Percentiles rank a stretch among this genome's conserved stretches.
These are phyloP conservation scores for Calliopum simillimum DNA, from an alignment of 2,888 invertebrate genomes.

Conservation along the genomic window DNA sequence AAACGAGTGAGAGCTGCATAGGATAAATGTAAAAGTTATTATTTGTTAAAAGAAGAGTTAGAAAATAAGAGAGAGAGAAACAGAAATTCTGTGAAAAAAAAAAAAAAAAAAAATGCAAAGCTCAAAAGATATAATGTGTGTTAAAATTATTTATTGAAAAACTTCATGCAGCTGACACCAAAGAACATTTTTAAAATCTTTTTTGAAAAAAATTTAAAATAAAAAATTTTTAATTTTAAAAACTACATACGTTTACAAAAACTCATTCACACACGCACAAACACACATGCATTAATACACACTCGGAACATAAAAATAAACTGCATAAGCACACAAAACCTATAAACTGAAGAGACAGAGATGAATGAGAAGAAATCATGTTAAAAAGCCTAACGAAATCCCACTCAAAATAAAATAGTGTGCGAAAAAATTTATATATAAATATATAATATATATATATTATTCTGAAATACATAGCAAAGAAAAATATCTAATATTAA, in stretches of 20 bases:
- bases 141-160: slow-evolving; percentile 26
- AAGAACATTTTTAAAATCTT: slow-evolving; percentile 9
- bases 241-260: slow-evolving; percentile 21
- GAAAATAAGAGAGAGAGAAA: slow-evolving; percentile 29
- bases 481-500: slow-evolving; percentile 12
- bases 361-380: slow-evolving; percentile 1
- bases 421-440: neutral
- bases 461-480: neutral
- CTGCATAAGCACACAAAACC: slow-evolving; percentile 39
- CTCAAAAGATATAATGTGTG: too few relatives aligned
- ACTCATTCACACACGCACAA: slow-evolving; percentile 24
- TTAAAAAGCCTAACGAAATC: slow-evolving; percentile 25
- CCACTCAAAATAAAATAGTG: slow-evolving; percentile 16
- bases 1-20: slow-evolving; percentile 14
- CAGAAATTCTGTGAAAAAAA: slow-evolving; percentile 15
- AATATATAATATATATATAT: neutral
- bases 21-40: slow-evolving; percentile 19
- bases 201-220: neutral
- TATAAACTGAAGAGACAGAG: neutral
- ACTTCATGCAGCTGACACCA: slow-evolving; percentile 16
- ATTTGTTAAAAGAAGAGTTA: slow-evolving; percentile 30
- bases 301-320: neutral
- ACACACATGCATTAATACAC: neutral
- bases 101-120: neutral
- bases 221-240: neutral